Evolutionary conservation across 2,888 invertebrate species (phyloP).

Genomic region (Spodoptera picta): DNA sequence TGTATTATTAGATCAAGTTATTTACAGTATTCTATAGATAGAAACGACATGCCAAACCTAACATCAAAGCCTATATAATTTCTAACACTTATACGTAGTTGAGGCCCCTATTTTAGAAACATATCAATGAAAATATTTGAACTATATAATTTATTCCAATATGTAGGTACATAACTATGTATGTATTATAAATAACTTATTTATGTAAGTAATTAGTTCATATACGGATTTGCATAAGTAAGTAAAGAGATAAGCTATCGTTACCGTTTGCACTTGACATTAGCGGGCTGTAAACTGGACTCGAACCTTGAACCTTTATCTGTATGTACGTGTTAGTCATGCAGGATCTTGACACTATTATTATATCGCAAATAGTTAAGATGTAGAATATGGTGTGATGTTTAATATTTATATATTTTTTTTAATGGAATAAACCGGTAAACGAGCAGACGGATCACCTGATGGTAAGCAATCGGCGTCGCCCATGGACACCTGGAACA

Average conservation of each 20-base stretch:
- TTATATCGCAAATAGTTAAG: slow-evolving; percentile 2
- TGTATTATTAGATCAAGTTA: too few relatives aligned
- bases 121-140: too few relatives aligned
- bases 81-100: too few relatives aligned
- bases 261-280: slow-evolving; percentile 33
- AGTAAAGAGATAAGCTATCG: slow-evolving; percentile 29
- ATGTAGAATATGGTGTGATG: slow-evolving; percentile 1
- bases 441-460: neutral
- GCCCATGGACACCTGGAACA: too few relatives aligned
- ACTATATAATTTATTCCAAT: too few relatives aligned
- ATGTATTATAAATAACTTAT: slow-evolving; percentile 15
- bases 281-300: slow-evolving; percentile 23
- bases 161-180: too few relatives aligned
- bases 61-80: too few relatives aligned
- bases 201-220: slow-evolving; percentile 22
- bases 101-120: too few relatives aligned
- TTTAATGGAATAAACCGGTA: slow-evolving; percentile 2
- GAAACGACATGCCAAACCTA: too few relatives aligned
- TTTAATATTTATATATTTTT: neutral
- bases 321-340: slow-evolving; percentile 28
- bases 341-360: slow-evolving; percentile 7
- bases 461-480: too few relatives aligned
- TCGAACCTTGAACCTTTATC: slow-evolving; percentile 41
- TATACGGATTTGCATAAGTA: slow-evolving; percentile 11
- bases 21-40: too few relatives aligned